Percentiles rank a stretch among this genome's conserved stretches.
These are phyloP conservation scores for Episyrphus balteatus DNA, from an alignment of 1,140 invertebrate genomes.

Conservation along the genomic window DNA sequence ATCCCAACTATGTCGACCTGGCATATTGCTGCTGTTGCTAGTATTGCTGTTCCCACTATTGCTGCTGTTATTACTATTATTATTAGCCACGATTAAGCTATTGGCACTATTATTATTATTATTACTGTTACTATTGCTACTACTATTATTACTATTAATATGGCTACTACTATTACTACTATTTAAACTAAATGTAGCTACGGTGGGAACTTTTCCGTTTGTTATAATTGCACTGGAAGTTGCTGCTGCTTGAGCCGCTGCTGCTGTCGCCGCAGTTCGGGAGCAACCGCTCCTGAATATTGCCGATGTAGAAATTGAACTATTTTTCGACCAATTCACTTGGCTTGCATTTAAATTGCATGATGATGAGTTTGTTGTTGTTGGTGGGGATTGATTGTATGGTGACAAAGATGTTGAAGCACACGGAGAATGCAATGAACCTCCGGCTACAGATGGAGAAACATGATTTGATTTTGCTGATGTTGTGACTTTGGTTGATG, in stretches of 20 bases:
- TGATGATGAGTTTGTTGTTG: not conserved
- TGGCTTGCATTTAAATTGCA: not conserved
- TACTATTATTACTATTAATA: not conserved
- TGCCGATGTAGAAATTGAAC: not conserved
- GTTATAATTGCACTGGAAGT: not conserved
- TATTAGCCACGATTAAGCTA: not conserved
- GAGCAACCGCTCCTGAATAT: not conserved
- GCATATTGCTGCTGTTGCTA: constrained; percentile 3
- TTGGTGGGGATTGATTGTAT: not conserved
- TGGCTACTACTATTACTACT: not conserved
- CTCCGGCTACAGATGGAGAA: not conserved
- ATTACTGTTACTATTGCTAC: not conserved
- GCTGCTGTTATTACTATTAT: not conserved
- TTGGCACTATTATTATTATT: not conserved
- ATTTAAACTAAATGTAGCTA: not conserved
- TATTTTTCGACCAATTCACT: not conserved
- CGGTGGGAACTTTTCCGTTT: not conserved
- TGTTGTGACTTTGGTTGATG: not conserved
- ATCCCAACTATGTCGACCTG: constrained; percentile 16
- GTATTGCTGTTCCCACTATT: not conserved
- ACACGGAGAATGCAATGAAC: not conserved
- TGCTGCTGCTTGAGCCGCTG: not conserved
- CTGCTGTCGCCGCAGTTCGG: not conserved
- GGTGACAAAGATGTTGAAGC: not conserved
- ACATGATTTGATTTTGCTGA: not conserved